Evolutionary conservation across 2,797 vertebrate genomes (phyloP).

Genomic region (Artibeus jamaicensis): DNA sequence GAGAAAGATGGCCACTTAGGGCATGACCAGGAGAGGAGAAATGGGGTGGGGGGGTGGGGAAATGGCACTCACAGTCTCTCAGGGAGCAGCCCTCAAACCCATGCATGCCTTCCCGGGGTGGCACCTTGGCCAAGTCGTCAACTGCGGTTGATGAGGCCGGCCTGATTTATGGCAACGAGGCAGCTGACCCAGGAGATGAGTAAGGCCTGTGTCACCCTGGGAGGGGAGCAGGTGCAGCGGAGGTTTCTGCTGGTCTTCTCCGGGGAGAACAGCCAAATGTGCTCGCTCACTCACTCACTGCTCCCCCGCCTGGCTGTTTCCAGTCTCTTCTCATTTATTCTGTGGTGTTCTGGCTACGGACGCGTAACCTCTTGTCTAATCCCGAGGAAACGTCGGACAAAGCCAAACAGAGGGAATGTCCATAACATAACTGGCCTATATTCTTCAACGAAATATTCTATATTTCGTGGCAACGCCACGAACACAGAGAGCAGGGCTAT

Average conservation of each 20-base stretch:
- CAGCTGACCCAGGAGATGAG: constrained; percentile 46
- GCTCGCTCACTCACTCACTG: neutral
- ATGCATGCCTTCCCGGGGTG: constrained; percentile 80
- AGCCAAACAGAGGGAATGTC: neutral
- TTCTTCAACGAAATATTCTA: neutral
- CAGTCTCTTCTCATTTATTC: neutral
- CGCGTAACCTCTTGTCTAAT: neutral
- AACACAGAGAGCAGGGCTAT: neutral
- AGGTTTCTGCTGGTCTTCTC: neutral
- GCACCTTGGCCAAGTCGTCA: constrained; percentile 78
- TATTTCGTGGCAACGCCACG: neutral
- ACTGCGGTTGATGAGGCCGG: constrained; percentile 78
- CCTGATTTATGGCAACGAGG: neutral
- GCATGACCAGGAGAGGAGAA: neutral
- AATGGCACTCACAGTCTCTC: constrained; percentile 84
- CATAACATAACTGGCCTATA: neutral
- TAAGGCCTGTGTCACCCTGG: neutral
- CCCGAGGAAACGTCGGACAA: neutral
- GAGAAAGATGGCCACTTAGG: neutral
- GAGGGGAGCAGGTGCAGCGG: accelerated
- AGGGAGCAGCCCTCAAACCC: constrained; percentile 79
- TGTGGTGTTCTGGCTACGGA: neutral
- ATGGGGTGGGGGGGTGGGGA: accelerated
- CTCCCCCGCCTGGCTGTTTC: neutral
- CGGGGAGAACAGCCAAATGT: neutral